A percentile compares a stretch with the other conserved stretches of the same genome.
Evolutionary conservation across 2,888 invertebrate species (phyloP).

Genomic region (Eupithecia tripunctaria): DNA sequence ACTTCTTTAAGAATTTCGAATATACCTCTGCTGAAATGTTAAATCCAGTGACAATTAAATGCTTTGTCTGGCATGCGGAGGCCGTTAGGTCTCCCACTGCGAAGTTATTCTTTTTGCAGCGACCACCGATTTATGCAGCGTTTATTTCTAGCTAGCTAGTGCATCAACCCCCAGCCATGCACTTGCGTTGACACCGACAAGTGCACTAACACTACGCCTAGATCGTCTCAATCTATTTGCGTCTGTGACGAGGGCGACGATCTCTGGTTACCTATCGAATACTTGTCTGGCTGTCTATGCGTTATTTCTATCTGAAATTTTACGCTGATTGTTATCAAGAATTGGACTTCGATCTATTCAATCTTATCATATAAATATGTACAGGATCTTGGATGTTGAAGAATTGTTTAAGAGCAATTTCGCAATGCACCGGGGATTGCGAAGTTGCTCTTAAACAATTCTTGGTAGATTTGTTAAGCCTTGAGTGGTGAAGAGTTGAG

Average conservation of each 20-base stretch:
- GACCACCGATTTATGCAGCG: conserved; percentile 9
- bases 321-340: neutral
- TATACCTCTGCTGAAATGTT: neutral
- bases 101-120: conserved; percentile 21
- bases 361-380: neutral
- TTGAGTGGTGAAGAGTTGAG: neutral
- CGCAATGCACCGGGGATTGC: no score
- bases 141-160: conserved; percentile 43
- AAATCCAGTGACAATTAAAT: neutral
- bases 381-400: neutral
- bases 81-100: conserved; percentile 16
- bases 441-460: neutral
- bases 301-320: neutral
- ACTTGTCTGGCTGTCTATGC: conserved; percentile 29
- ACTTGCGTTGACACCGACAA: conserved; percentile 35
- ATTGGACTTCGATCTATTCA: neutral
- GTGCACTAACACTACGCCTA: conserved; percentile 41
- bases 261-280: conserved; percentile 39
- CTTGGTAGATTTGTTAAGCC: neutral
- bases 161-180: conserved; percentile 52
- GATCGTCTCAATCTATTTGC: conserved; percentile 39
- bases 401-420: no score
- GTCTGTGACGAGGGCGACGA: conserved; percentile 40
- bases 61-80: neutral
- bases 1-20: neutral